Evolutionary conservation across 2,888 invertebrate genomes (phyloP).

Genomic region (Peribatodes rhomboidaria): DNA sequence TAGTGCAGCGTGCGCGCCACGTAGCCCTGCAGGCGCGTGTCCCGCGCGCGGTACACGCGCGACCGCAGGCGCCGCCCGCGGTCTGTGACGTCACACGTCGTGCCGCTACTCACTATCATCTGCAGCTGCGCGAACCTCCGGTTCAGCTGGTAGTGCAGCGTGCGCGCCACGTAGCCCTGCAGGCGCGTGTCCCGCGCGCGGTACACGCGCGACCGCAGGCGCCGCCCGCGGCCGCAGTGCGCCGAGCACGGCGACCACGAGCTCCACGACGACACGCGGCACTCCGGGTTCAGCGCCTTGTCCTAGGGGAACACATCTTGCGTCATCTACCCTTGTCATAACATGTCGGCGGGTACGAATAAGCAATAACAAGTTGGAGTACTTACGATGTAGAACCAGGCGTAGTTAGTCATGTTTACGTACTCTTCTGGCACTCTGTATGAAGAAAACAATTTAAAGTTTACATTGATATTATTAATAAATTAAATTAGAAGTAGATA

Average conservation of each 20-base stretch:
- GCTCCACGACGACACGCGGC: slow-evolving; percentile 91
- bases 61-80: slow-evolving; percentile 60
- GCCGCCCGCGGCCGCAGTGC: slow-evolving; percentile 91
- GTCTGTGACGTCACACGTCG: too few relatives aligned
- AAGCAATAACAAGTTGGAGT: neutral
- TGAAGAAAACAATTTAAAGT: slow-evolving; percentile 47
- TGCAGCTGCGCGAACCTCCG: slow-evolving; percentile 69
- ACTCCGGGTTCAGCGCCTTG: slow-evolving; percentile 68
- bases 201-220: slow-evolving; percentile 84
- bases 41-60: slow-evolving; percentile 56
- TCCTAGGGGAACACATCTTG: slow-evolving; percentile 56
- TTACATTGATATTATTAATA: too few relatives aligned
- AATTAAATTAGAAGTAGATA: too few relatives aligned
- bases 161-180: slow-evolving; percentile 63
- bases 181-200: slow-evolving; percentile 57
- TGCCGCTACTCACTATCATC: slow-evolving; percentile 13
- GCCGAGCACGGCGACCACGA: slow-evolving; percentile 93
- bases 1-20: slow-evolving; percentile 61
- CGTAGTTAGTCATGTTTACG: slow-evolving; percentile 70
- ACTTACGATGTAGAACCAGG: slow-evolving; percentile 79
- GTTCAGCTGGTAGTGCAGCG: slow-evolving; percentile 66
- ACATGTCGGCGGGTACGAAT: neutral
- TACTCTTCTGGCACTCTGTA: slow-evolving; percentile 67
- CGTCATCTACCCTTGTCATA: neutral
- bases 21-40: slow-evolving; percentile 61